These are phyloP conservation scores for Dryoscopus gambensis DNA, from an alignment of 2,113 vertebrate species.

Conservation along the genomic window DNA sequence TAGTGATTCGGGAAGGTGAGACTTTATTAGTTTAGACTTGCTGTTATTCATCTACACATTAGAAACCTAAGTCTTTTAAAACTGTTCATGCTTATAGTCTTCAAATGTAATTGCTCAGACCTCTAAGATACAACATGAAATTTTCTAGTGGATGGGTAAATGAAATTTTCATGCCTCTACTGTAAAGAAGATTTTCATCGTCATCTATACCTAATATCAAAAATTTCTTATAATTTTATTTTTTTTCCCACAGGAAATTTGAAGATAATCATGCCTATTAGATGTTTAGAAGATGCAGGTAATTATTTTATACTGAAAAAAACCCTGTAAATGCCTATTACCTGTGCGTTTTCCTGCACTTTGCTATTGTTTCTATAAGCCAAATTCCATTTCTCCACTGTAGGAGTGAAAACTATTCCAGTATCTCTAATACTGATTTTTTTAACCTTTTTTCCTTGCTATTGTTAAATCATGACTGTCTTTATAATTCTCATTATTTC, in stretches of 20 bases:
- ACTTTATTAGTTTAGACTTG: background rate
- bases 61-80: background rate
- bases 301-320: conserved; percentile 27
- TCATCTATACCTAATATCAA: background rate
- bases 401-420: background rate
- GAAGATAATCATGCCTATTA: conserved; percentile 70
- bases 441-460: background rate
- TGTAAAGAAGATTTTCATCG: background rate
- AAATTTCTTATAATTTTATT: background rate
- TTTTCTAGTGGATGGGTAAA: background rate
- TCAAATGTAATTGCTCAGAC: background rate
- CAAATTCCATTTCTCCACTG: background rate
- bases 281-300: conserved; percentile 70
- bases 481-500: background rate
- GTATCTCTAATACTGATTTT: background rate
- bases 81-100: background rate
- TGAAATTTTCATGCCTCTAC: background rate
- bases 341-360: background rate
- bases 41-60: background rate
- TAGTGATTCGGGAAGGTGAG: background rate
- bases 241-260: conserved; percentile 58
- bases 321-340: background rate
- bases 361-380: background rate
- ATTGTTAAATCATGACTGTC: background rate
- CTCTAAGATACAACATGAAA: background rate